Evolutionary conservation across 1,140 invertebrate species (phyloP), one percentile per base, ranked within the genome.

Genomic region (Drosophila arawakana): DNA sequence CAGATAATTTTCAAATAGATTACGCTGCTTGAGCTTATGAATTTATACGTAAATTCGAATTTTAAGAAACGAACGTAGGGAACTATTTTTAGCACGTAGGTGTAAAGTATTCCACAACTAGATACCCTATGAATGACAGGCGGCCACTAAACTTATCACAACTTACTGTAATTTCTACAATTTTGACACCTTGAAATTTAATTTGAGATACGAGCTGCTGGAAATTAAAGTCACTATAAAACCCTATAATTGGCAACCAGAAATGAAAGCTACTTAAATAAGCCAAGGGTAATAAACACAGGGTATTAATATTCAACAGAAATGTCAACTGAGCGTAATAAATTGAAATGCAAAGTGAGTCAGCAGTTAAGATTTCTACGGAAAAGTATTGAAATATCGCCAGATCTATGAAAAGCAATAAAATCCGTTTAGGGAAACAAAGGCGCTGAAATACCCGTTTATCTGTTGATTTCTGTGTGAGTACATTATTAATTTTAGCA

Each of bases 401-500:
- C 4, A 50, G 25, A 30, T 50, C 50, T 34, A 2, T 13, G 34
- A 11, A 30, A 49, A 49, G 7, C 4, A 7, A 2, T 15, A 46
- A 8, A n/a, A 15, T 9, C 18, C 21, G 11, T 25, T 30, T 54
- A 7, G n/a, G 7, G 2, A 15, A 54, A 13, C 21, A 13, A 52
- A 11, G 3, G 49, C 34, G 7, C n/a, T 9, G 4, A 57, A 41
- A 61, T 60, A 68, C 37, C 65, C 7, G 57, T 61, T 61, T 52
- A 34, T 69, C 13, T 21, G 43, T 25, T 9, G 61, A 44, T 4
- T 11, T 50, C 9, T 44, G 2, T 3, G 11, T 41, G 10, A 10
- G 10, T 11, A 41, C n/a, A 60, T 60, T 43, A 62, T 62, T 70
- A 54, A 70, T 25, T 63, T 55, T n/a, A 50, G 44, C 54, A 68